Base-by-base conservation (phyloP, 2,888 invertebrate species). In the Brachypalpus laphriformis region DNA sequence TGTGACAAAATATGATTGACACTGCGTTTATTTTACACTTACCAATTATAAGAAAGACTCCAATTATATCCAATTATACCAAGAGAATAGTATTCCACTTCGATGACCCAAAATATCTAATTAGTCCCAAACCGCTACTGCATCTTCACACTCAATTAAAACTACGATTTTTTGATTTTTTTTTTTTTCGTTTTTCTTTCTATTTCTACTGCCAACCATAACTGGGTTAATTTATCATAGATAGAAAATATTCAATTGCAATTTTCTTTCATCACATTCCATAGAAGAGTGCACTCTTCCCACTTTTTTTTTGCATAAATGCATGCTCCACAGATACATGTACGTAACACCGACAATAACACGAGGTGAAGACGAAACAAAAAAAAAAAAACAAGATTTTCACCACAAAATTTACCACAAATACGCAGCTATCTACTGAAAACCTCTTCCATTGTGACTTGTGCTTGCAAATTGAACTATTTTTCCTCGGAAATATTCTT, bases 241-340 rank as follows among this genome's bases (percentile, higher is more conserved):
- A 59, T 59, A 70, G 78, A 78, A 78, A 78, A 75, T 80, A 59
- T 70, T 85, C 37, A 75, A 74, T 75, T 49, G 49, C 57, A 65
- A 75, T 65, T 71, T 78, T 68, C 72, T 34, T 78, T 72, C 56
- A 42, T 63, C 56, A 42, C 68, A 78, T 78, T 83, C 63, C 74
- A 63, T 59, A 70, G 31, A 75, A 75, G 72, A 85, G 75, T 83
- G 80, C 80, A 75, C 68, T 83, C 65, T 72, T 80, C 61, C 34
- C 59, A 83, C 63, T 59, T 71, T 6, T 66, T 80, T 25, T 71
- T 80, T 75, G 68, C 74, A 85, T 70, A 57, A 65, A 65, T 70
- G 68, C 83, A 81, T 80, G 3, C 18, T 20, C 34, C 37, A 42
- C 28, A 51, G 28, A 51, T 20, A 70, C 28, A 70, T 20, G 63